These are phyloP conservation scores for Ceriagrion tenellum DNA, from an alignment of 2,888 invertebrate species.

Conservation along the genomic window DNA sequence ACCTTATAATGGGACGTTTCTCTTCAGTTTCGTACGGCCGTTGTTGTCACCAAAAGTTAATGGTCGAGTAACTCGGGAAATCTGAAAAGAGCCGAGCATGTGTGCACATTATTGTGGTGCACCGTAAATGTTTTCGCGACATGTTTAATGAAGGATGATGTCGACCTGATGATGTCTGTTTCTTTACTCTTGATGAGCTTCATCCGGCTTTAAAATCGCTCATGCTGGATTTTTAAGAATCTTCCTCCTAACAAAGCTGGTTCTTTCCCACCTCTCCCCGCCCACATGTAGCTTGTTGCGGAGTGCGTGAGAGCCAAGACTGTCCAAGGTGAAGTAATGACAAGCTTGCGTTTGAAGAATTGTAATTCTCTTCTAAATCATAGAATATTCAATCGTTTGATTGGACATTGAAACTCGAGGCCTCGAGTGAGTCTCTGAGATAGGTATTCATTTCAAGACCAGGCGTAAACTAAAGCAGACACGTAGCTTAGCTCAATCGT, in stretches of 20 bases:
- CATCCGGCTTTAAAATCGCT: conserved; percentile 38
- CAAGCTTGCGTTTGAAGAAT: background rate
- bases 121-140: background rate
- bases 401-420: background rate
- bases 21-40: background rate
- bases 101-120: background rate
- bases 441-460: background rate
- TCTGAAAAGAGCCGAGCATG: background rate
- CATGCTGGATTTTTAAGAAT: background rate
- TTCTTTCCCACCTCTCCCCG: background rate
- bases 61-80: background rate
- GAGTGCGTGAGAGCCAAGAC: background rate
- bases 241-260: background rate
- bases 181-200: conserved; percentile 14
- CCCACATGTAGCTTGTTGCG: background rate
- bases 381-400: background rate
- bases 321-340: background rate
- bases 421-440: background rate
- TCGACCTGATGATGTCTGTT: background rate
- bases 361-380: background rate
- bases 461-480: too few relatives aligned
- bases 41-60: background rate
- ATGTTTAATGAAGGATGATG: background rate
- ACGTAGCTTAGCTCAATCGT: too few relatives aligned
- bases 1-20: background rate